Base-by-base conservation (phyloP, 2,113 vertebrate genomes). In the Zosterops hypoxanthus region DNA sequence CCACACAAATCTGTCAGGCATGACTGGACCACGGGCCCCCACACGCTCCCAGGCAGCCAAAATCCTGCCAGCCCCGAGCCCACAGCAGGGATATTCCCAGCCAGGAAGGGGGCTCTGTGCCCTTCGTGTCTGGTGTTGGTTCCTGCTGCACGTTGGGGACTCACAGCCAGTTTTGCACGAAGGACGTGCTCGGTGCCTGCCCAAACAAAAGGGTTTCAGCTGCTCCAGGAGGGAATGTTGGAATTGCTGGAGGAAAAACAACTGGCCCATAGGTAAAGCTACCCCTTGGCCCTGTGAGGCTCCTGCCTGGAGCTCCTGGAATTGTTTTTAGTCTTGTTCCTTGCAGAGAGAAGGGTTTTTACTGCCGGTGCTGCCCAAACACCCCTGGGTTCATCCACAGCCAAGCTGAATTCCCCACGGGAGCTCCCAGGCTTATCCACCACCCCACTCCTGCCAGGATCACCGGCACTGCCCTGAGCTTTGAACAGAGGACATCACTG, bases 1-100 rank as follows among this genome's bases (percentile, higher is more conserved):
- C 94, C 78, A 90, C 90, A 92, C 82, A 55, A 78, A 95, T 79
- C 92, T 88, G 87, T 77, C 91, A 94, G 88, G 73, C 82, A 49
- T 28, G 85, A 82, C 80, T 77, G 76, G 82, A 83, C 90, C 91
- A 70, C 0, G 29, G 59, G 60, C 92, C 63, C 4, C 11, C 80
- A 20, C 80, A 20, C 2, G 5, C 88, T 84, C 22, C 36, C 46
- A 75, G 73, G 73, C 73, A 89, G 77, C 69, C 69, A 60, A 82
- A 28, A 33, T 61, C 82, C 9, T 33, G 79, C 42, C 63, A 82
- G 42, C 57, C 22, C 65, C 6, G 56, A 71, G 68, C 79, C 85
- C 73, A 29, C 70, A 77, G 80, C 72, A 86, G 81, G 39, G 72
- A 68, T 20, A 60, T 49, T 90, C 85, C 92, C 64, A 3, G 21